Evolutionary conservation across 2,113 vertebrate genomes (phyloP).

Genomic region (Bujurquina vittata): DNA sequence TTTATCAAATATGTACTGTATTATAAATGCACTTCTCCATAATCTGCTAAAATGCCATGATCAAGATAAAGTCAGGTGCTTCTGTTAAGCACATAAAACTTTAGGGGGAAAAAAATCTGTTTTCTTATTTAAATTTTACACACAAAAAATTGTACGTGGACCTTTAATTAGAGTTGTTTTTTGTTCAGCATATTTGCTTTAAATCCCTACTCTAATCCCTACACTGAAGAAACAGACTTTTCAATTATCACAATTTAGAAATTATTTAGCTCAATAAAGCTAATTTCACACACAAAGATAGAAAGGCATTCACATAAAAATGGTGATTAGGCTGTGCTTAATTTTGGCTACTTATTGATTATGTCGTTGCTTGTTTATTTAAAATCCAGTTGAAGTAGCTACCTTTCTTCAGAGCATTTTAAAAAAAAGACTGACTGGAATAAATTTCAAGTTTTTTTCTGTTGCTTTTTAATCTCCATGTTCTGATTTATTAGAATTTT

Average conservation of each 20-base stretch:
- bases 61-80: accelerated
- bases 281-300: neutral
- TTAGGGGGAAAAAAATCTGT: no score
- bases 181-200: no score
- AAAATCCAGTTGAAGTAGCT: neutral
- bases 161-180: no score
- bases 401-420: neutral
- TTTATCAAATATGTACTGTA: neutral
- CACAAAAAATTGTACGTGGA: no score
- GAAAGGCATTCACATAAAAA: neutral
- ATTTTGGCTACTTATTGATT: neutral
- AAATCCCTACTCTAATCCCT: no score
- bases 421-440: neutral
- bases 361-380: neutral
- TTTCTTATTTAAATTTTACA: no score
- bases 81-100: neutral
- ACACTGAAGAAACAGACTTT: no score
- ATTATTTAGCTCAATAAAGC: no score
- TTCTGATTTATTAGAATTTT: neutral
- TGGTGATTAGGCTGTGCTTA: neutral
- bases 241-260: no score
- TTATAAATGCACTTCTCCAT: neutral
- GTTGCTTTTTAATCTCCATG: neutral
- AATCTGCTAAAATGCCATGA: neutral
- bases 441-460: neutral